A percentile compares a stretch with the other conserved stretches of the same genome.
Evolutionary conservation across 1,140 invertebrate species (phyloP).

Genomic region (Drosophila trapezifrons): DNA sequence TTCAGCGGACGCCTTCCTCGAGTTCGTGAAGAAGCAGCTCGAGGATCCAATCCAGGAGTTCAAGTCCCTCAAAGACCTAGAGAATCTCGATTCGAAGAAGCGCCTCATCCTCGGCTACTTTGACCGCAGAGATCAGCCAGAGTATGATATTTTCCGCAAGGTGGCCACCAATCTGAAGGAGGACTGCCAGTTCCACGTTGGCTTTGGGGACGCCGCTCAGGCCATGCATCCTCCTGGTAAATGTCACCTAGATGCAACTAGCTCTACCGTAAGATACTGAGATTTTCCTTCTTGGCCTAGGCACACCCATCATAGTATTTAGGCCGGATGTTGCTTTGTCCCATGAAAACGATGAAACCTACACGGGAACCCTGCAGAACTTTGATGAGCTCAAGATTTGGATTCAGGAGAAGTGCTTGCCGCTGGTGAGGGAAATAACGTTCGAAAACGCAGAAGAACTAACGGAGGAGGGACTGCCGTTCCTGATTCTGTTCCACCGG

Average conservation of each 20-base stretch:
- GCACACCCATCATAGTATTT: constrained; percentile 91
- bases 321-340: constrained; percentile 91
- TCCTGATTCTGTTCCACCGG: constrained; percentile 97
- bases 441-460: constrained; percentile 99
- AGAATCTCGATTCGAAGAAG: constrained; percentile 94
- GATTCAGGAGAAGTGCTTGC: constrained; percentile 95
- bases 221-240: constrained; percentile 92
- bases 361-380: constrained; percentile 88
- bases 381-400: constrained; percentile 94
- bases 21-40: constrained; percentile 95
- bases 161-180: constrained; percentile 96
- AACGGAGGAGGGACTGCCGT: constrained; percentile 99
- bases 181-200: constrained; percentile 97
- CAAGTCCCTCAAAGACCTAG: constrained; percentile 89
- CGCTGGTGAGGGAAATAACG: constrained; percentile 95
- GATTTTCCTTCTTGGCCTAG: constrained; percentile 49
- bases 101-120: constrained; percentile 97
- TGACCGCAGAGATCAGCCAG: constrained; percentile 90
- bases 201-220: constrained; percentile 93
- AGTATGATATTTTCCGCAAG: constrained; percentile 91
- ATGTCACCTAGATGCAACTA: background rate
- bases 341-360: constrained; percentile 93
- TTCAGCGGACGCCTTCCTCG: constrained; percentile 91
- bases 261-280: background rate
- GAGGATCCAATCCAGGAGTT: constrained; percentile 95